These are phyloP conservation scores for Pluvianellus socialis DNA, from an alignment of 2,113 vertebrate genomes.

Conservation along the genomic window DNA sequence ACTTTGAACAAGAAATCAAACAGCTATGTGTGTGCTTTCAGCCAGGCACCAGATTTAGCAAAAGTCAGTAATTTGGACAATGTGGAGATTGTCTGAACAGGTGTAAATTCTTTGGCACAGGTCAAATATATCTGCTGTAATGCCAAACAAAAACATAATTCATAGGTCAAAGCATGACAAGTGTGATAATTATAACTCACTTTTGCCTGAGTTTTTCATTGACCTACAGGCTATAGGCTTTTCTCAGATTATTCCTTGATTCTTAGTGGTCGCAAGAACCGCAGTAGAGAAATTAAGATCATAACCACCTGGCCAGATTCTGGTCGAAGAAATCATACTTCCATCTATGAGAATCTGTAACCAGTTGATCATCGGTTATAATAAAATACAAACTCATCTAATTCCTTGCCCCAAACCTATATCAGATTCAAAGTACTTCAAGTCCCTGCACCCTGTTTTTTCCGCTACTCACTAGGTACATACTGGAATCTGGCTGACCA, in stretches of 20 bases:
- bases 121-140: not conserved
- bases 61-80: not conserved
- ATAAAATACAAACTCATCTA: not conserved
- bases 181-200: not conserved
- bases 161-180: not conserved
- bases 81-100: not conserved
- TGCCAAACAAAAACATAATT: not conserved
- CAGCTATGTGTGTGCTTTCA: not conserved
- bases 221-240: not conserved
- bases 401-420: not conserved
- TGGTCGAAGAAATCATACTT: not conserved
- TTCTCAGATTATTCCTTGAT: not conserved
- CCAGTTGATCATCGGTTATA: not conserved
- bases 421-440: not conserved
- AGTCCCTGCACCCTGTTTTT: not conserved
- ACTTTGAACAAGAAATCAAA: not conserved
- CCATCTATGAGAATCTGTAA: not conserved
- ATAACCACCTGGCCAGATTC: not conserved
- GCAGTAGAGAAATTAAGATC: not conserved
- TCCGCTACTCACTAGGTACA: not conserved
- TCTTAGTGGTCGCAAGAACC: not conserved
- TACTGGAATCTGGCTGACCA: not conserved
- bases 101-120: not conserved
- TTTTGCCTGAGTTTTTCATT: not conserved
- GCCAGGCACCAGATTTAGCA: not conserved